Percentiles rank a stretch among this genome's conserved stretches.
These are phyloP conservation scores for Caenorhabditis virilis DNA, from an alignment of 2,888 invertebrate species.

Conservation along the genomic window DNA sequence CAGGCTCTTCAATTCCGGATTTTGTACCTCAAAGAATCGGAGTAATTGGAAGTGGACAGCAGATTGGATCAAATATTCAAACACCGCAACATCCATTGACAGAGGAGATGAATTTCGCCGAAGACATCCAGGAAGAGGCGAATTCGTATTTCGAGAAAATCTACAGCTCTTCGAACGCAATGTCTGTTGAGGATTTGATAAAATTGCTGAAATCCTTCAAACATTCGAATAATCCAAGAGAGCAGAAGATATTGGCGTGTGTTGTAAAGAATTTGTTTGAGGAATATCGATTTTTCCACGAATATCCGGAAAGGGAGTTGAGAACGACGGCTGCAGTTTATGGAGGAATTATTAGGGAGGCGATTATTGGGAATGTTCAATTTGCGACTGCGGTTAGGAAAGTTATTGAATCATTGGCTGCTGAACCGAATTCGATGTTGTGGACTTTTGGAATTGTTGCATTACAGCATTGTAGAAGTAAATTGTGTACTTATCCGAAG, in stretches of 20 bases:
- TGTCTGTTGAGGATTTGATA: conserved; percentile 89
- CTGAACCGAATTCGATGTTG: conserved; percentile 88
- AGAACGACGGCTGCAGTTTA: conserved; percentile 96
- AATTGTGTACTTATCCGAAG: conserved; percentile 87
- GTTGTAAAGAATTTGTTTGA: conserved; percentile 96
- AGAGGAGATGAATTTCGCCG: conserved; percentile 37
- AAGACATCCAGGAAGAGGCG: conserved; percentile 95
- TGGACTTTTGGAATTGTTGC: conserved; percentile 96
- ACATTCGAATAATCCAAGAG: conserved; percentile 84
- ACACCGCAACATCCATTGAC: not conserved
- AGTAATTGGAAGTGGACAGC: conserved; percentile 1
- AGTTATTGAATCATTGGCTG: conserved; percentile 76
- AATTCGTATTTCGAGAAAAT: conserved; percentile 97
- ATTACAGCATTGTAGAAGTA: conserved; percentile 80
- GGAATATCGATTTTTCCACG: conserved; percentile 96
- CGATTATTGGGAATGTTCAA: conserved; percentile 63
- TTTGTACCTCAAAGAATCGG: conserved; percentile 10
- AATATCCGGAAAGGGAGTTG: conserved; percentile 96
- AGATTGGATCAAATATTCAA: not conserved
- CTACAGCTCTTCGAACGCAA: conserved; percentile 38
- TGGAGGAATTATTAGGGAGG: conserved; percentile 77
- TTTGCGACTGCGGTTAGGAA: conserved; percentile 65
- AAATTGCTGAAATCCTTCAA: conserved; percentile 94
- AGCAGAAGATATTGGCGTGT: conserved; percentile 81
- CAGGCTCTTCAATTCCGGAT: not conserved